Base-by-base conservation (phyloP, 2,888 invertebrate genomes). In the Fragum whitleyi region DNA sequence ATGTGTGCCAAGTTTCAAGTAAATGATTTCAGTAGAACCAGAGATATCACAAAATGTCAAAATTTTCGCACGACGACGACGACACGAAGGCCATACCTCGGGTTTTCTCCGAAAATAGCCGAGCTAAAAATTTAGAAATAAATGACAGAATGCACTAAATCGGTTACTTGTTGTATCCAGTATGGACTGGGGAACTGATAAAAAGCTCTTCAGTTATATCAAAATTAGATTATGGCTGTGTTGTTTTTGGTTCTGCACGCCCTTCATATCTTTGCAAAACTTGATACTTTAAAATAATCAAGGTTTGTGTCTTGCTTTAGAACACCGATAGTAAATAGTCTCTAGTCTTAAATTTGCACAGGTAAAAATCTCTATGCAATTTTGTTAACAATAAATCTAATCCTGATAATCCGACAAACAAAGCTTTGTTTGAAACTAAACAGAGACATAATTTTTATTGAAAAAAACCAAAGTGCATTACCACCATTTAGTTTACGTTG, bases 201-300 rank as follows among this genome's bases (percentile, higher is more conserved):
- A 51, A 3, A 61, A 29, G 14, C 42, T 76, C 61, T 42, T 53
- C 79, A 14, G 67, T 81, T n/a, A 39, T 81, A 32, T 81, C 81
- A 14, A 74, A 80, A 53, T 42, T 86, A 5, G 86, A 86, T 39
- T 86, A 86, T 76, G 83, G 68, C 1, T 74, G 62, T 53, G 39
- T 76, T 26, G 74, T 81, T 2, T 81, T 81, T 67, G 79, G 79
- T 21, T 79, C 79, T 11, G 86, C n/a, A n/a, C 84, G 80, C 26
- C 73, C 72, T 51, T 78, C 71, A 2, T 80, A 85, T 55, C 28
- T 84, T 9, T 19, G 47, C 32, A n/a, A 59, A 59, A 67, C 74
- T 86, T 11, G 74, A 86, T 51, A 36, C 81, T 26, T 42, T 85
- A n/a, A 14, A 84, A 86, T 29, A 19, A 85, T 42, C 81, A 86